Base-by-base conservation (phyloP, 2,888 invertebrate genomes). In the Lasiommata megera region DNA sequence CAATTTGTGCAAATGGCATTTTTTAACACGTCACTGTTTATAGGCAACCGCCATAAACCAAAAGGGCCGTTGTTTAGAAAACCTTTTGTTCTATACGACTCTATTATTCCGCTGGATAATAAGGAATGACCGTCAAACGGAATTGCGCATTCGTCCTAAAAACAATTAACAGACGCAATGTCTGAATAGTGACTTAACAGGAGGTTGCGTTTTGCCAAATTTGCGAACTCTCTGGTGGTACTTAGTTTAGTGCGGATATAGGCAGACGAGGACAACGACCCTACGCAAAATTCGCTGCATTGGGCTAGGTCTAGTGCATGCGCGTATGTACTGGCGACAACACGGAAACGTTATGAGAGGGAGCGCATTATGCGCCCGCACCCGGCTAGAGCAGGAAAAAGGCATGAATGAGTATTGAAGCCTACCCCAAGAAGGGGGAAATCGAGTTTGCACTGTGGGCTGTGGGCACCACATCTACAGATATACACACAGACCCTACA, bases 261-360 rank as follows among this genome's bases (percentile, higher is more conserved):
- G 66, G 65, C 65, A 64, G 64, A 61, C 54, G 79, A 84, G 90
- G 86, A 83, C 90, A 80, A 82, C 79, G 90, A 91, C 86, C 91
- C 85, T 88, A 91, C 91, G 89, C 91, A 91, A 91, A 91, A 90
- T 91, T 90, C 88, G 78, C 89, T 89, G 91, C 91, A 91, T 90
- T 91, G 90, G 85, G 88, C 88, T 91, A 91, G 91, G 89, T 88
- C 86, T 87, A 89, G 86, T 85, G 80, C 81, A 84, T 85, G 84
- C 84, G 84, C 84, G 84, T 88, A 82, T 88, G 80, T 83, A 79
- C 80, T 74, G 73, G 78, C 78, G 76, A 74, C 80, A 84, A 87
- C 86, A 80, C 86, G 84, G 89, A 88, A 87, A 79, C 78, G 67
- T 61, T 65, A 66, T 64, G 82, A 87, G 78, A 68, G 76, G 83